Evolutionary conservation across 2,113 vertebrate species (phyloP).

Genomic region (Chionomys nivalis): DNA sequence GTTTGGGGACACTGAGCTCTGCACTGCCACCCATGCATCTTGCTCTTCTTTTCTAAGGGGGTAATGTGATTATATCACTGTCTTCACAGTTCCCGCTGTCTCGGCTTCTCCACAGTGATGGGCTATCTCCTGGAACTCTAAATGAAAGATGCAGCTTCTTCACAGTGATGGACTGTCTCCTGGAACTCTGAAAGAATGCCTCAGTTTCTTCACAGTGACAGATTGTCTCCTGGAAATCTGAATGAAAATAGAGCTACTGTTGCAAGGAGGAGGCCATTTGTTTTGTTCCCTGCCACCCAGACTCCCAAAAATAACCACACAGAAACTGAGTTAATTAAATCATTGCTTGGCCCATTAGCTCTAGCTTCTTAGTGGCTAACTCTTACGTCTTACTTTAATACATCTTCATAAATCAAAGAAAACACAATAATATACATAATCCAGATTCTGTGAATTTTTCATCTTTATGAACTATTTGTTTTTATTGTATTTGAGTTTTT

Average conservation of each 20-base stretch:
- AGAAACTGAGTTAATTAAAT: too few species aligned
- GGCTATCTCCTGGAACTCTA: neutral
- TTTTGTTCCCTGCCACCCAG: too few species aligned
- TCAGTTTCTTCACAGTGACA: neutral
- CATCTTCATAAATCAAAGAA: too few species aligned
- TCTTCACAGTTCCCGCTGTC: neutral
- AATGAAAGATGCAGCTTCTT: neutral
- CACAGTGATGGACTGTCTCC: neutral
- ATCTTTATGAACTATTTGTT: too few species aligned
- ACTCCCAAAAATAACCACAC: too few species aligned
- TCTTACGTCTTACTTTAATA: too few species aligned
- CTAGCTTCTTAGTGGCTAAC: too few species aligned
- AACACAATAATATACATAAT: too few species aligned
- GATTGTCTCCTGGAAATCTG: neutral
- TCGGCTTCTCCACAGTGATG: neutral
- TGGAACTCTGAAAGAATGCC: neutral
- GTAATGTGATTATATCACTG: neutral
- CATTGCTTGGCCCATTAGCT: too few species aligned
- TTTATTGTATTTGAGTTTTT: neutral
- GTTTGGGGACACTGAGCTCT: neutral
- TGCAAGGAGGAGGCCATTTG: too few species aligned
- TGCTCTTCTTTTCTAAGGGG: neutral
- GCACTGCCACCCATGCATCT: neutral
- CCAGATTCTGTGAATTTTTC: too few species aligned
- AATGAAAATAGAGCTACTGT: neutral